Base-by-base conservation (phyloP, 1,140 invertebrate genomes). In the Sarcophaga peregrina region DNA sequence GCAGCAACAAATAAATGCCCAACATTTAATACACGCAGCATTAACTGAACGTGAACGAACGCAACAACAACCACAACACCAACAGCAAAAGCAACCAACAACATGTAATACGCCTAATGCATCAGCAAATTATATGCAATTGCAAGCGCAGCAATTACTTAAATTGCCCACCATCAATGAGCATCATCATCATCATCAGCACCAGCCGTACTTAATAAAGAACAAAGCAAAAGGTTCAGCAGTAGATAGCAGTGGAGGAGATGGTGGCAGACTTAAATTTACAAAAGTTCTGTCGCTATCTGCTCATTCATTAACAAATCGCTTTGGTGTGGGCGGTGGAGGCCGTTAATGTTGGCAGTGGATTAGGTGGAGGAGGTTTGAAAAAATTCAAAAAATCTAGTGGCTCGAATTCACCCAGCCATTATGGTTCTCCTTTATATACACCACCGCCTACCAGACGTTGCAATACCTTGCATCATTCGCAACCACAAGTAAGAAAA, bases 381-480 rank as follows among this genome's bases (percentile, higher is more conserved):
- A 86, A 11, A 5, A 54, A 25, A 25, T 11, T n/a, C 10, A 81
- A 81, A 81, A 62, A 15, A 62, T 37, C 37, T 25, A 88, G 86
- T 78, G 85, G 85, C 8, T 88, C 88, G 0, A 46, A 85, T 11
- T 89, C 88, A 3, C 87, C 88, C 0, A 83, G 87, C 5, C 86
- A 87, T 0, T 86, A 87, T 20, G 86, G 86, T 9, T 87, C 88
- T 1, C 88, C 88, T 5, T 1, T 89, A 45, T 89, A 87, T 45
- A 89, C 88, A 15, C 88, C 88, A 15, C 88, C 88, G 74, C 88
- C 88, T 1, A 88, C 89, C 83, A 84, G 88, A n/a, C 84, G 88
- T 0, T 89, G 88, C 74, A 87, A 85, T 80, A 89, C 88, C 0
- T 72, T 88, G 52, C 87, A 89, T 68, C 87, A 89, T 80, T 87